phyloP scores from a whole-genome alignment of 2,888 invertebrate genomes.

The Rotaria macrura region DNA sequence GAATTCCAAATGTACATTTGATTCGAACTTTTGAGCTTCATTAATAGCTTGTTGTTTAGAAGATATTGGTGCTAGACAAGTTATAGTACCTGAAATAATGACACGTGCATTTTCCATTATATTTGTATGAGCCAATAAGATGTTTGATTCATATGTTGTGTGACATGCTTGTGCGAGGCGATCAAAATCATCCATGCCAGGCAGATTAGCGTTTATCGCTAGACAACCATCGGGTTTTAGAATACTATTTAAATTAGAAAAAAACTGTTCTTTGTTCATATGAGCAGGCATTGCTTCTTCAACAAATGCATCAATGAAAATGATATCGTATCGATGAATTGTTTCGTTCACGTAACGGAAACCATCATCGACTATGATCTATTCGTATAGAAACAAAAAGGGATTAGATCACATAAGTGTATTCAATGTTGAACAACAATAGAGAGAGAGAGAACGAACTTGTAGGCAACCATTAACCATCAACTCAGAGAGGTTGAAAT shows the following conservation, averaged over 20 bases:
- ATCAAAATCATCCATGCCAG: background rate
- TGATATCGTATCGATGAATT: background rate
- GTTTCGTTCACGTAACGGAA: background rate
- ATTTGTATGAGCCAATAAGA: background rate
- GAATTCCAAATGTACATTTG: background rate
- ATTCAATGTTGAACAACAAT: background rate
- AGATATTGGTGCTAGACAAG: background rate
- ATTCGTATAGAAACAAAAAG: background rate
- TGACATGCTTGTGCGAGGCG: background rate
- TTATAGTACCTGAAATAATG: background rate
- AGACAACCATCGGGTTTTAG: background rate
- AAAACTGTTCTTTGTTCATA: background rate
- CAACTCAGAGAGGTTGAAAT: background rate
- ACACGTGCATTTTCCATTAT: background rate
- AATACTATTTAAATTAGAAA: background rate
- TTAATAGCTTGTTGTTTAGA: background rate
- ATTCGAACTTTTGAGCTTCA: background rate
- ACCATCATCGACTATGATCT: background rate
- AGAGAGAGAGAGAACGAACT: background rate
- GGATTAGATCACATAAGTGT: too few species aligned
- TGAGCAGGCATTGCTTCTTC: background rate
- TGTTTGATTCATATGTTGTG: background rate
- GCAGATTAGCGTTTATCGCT: background rate
- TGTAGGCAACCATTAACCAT: background rate
- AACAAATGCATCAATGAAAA: background rate